Conservation (phyloP, 2,888 invertebrate species). For the Apodemia mormo region DNA sequence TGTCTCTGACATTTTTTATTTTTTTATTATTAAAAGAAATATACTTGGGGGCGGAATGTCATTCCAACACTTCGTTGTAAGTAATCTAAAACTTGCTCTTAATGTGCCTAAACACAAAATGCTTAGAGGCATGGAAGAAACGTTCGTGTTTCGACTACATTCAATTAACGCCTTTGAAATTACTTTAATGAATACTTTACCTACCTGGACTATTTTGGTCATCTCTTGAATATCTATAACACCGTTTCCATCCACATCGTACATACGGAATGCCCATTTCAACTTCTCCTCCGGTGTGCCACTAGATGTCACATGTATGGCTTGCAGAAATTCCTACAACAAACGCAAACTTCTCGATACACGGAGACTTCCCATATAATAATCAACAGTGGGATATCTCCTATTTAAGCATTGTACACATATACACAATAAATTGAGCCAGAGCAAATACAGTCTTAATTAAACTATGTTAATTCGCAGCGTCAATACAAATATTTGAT, state of each 20-base stretch:
- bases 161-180: too few species aligned
- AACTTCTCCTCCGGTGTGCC: conserved; percentile 98
- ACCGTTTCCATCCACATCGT: conserved; percentile 98
- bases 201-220: conserved; percentile 99
- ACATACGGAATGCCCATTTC: conserved; percentile 99
- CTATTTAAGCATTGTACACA: conserved; percentile 22
- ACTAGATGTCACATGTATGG: conserved; percentile 98
- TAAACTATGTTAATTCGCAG: conserved; percentile 31
- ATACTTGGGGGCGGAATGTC: too few species aligned
- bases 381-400: conserved; percentile 21
- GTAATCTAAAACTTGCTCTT: too few species aligned
- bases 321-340: conserved; percentile 96
- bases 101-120: too few species aligned
- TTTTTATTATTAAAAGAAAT: too few species aligned
- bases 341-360: conserved; percentile 53
- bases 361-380: conserved; percentile 36
- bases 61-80: too few species aligned
- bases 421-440: conserved; percentile 1
- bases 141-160: too few species aligned
- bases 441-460: conserved; percentile 21
- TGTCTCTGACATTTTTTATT: too few species aligned
- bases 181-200: conserved; percentile 33
- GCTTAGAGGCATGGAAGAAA: too few species aligned
- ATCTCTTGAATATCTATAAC: conserved; percentile 99
- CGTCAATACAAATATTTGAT: conserved; percentile 30